These are phyloP conservation scores for Isichthys henryi DNA, from an alignment of 2,113 vertebrate genomes.

Conservation along the genomic window DNA sequence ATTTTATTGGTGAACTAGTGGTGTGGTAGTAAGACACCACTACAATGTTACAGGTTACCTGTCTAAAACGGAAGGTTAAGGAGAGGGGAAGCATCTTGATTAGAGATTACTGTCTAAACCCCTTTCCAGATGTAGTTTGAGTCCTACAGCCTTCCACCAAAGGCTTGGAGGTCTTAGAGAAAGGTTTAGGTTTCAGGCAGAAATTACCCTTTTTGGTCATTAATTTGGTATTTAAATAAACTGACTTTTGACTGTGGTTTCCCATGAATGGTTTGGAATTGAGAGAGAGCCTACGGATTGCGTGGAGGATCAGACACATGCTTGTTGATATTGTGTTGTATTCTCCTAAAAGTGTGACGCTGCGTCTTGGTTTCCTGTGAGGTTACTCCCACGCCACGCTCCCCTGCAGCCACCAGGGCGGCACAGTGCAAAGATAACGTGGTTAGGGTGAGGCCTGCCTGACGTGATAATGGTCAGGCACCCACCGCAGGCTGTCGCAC, in stretches of 20 bases:
- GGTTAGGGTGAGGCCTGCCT: slow-evolving; percentile 2
- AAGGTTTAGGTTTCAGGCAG: neutral
- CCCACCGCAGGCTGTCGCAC: neutral
- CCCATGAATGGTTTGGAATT: neutral
- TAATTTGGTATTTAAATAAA: neutral
- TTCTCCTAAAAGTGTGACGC: neutral
- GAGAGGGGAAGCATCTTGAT: neutral
- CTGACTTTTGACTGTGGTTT: neutral
- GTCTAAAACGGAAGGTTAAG: neutral
- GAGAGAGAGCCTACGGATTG: neutral
- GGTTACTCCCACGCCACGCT: neutral
- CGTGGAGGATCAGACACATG: neutral
- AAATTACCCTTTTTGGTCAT: neutral
- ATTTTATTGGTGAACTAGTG: neutral
- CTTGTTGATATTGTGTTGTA: neutral
- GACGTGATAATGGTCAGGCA: slow-evolving; percentile 15
- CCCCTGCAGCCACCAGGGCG: neutral
- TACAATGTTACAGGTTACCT: neutral
- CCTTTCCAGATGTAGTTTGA: neutral
- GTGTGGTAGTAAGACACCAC: neutral
- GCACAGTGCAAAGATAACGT: slow-evolving; percentile 4
- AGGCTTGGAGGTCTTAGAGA: neutral
- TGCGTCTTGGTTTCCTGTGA: neutral
- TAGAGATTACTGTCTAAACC: neutral
- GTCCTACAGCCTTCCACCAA: neutral